phyloP scores from a whole-genome alignment of 30 jellyfish, hydroid and myxozoan species.

The Sanderia malayensis region DNA sequence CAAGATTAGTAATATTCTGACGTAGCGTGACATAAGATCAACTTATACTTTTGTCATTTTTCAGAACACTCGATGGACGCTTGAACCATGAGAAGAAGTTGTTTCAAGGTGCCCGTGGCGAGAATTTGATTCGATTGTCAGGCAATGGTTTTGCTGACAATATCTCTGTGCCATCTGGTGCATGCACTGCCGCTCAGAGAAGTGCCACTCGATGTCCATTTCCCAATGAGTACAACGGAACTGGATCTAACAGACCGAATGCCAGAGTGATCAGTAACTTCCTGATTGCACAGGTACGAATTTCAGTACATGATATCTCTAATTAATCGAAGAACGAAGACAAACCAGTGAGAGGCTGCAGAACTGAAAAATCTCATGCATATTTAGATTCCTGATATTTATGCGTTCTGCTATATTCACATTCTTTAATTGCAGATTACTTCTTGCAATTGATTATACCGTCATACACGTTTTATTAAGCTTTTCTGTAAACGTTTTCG shows the following conservation, averaged over 20 bases:
- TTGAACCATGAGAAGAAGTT: constrained; percentile 7
- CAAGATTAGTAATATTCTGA: too few relatives aligned
- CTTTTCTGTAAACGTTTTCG: too few relatives aligned
- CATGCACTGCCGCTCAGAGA: constrained; percentile 22
- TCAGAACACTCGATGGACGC: constrained; percentile 35
- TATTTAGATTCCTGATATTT: too few relatives aligned
- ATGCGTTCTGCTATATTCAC: too few relatives aligned
- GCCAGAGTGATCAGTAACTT: constrained; percentile 32
- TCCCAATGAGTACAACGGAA: constrained; percentile 40
- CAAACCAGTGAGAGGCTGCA: too few relatives aligned
- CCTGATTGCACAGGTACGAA: constrained; percentile 27
- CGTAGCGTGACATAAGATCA: not conserved
- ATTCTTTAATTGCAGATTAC: too few relatives aligned
- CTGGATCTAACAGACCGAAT: constrained; percentile 32
- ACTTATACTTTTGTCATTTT: not conserved
- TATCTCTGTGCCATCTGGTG: constrained; percentile 31
- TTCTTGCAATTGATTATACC: too few relatives aligned
- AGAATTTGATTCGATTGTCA: constrained; percentile 14
- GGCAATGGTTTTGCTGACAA: constrained; percentile 25
- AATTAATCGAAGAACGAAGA: too few relatives aligned
- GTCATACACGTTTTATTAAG: too few relatives aligned
- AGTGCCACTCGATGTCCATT: constrained; percentile 3
- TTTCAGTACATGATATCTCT: too few relatives aligned
- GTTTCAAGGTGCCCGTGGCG: constrained; percentile 27
- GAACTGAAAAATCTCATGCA: too few relatives aligned